Percentiles rank a stretch among this genome's conserved stretches.
phyloP scores from a whole-genome alignment of 2,888 invertebrate species.

The Pollenia labialis region DNA sequence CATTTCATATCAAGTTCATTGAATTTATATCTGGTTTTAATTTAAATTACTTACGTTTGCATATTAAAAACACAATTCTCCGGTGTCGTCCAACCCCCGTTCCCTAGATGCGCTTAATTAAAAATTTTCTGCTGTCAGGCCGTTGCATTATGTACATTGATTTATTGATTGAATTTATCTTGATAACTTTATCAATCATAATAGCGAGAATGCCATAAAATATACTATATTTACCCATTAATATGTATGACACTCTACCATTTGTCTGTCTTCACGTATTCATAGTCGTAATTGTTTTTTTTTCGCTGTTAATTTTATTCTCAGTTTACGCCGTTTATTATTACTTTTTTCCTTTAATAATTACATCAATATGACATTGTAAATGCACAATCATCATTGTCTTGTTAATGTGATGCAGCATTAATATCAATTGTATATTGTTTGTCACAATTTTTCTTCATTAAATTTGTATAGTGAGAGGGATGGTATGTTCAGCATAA shows the following conservation, averaged over 20 bases:
- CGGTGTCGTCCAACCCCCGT: background rate
- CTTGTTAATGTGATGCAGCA: slow-evolving; percentile 32
- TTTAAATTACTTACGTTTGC: background rate
- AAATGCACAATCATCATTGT: slow-evolving; percentile 29
- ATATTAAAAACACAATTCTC: background rate
- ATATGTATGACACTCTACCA: slow-evolving; percentile 10
- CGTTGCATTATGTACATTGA: slow-evolving; percentile 17
- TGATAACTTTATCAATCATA: slow-evolving; percentile 62
- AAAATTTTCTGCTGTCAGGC: slow-evolving; percentile 19
- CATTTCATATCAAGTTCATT: slow-evolving; percentile 35
- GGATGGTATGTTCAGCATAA: background rate
- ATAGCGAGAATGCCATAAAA: background rate
- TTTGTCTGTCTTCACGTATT: slow-evolving; percentile 40
- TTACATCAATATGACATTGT: slow-evolving; percentile 57
- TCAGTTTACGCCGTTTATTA: slow-evolving; percentile 13
- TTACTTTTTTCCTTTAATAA: slow-evolving; percentile 27
- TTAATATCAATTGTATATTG: slow-evolving; percentile 30
- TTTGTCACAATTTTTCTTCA: slow-evolving; percentile 9
- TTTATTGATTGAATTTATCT: slow-evolving; percentile 62
- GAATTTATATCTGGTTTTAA: slow-evolving; percentile 36
- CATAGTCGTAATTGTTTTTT: slow-evolving; percentile 47
- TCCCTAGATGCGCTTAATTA: slow-evolving; percentile 1
- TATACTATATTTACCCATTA: background rate
- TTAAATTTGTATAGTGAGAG: background rate
- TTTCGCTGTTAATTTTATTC: slow-evolving; percentile 8